Percentiles rank a stretch among this genome's conserved stretches.
These are phyloP conservation scores for Dipodomys ordii DNA, from an alignment of 2,113 vertebrate genomes.

Conservation along the genomic window DNA sequence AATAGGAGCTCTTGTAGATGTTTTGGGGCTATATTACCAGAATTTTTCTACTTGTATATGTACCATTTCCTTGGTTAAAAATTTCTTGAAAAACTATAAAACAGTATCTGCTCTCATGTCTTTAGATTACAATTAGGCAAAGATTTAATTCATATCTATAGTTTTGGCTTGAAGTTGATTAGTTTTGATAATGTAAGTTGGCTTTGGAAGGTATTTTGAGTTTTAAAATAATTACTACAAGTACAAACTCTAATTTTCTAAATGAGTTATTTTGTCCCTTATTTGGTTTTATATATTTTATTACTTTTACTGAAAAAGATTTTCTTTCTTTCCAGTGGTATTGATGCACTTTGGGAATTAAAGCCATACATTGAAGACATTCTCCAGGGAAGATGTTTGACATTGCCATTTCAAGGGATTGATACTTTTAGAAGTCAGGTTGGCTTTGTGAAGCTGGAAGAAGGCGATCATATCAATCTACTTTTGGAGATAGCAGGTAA, in stretches of 20 bases:
- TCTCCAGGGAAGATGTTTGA: conserved; percentile 89
- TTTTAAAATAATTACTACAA: conserved; percentile 42
- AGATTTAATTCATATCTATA: conserved; percentile 43
- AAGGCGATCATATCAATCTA: conserved; percentile 86
- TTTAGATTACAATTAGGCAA: conserved; percentile 58
- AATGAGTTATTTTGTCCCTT: conserved; percentile 41
- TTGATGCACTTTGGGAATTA: conserved; percentile 88
- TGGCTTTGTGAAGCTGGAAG: conserved; percentile 92
- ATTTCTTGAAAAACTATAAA: conserved; percentile 5
- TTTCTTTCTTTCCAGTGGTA: conserved; percentile 87
- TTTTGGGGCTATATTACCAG: conserved; percentile 4
- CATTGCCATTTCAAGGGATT: conserved; percentile 93
- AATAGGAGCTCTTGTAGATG: background rate
- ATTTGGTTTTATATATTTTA: conserved; percentile 66
- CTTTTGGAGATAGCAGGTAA: conserved; percentile 93
- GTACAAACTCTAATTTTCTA: conserved; percentile 15
- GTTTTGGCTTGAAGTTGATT: conserved; percentile 33
- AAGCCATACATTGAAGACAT: conserved; percentile 89
- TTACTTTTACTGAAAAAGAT: conserved; percentile 41
- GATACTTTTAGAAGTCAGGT: conserved; percentile 94
- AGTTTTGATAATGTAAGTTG: conserved; percentile 37
- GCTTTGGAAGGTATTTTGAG: conserved; percentile 37
- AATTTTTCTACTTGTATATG: background rate
- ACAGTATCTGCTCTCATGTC: conserved; percentile 21
- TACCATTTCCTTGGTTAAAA: conserved; percentile 28